Conservation (phyloP, 2,888 invertebrate genomes). For the Mermis nigrescens region DNA sequence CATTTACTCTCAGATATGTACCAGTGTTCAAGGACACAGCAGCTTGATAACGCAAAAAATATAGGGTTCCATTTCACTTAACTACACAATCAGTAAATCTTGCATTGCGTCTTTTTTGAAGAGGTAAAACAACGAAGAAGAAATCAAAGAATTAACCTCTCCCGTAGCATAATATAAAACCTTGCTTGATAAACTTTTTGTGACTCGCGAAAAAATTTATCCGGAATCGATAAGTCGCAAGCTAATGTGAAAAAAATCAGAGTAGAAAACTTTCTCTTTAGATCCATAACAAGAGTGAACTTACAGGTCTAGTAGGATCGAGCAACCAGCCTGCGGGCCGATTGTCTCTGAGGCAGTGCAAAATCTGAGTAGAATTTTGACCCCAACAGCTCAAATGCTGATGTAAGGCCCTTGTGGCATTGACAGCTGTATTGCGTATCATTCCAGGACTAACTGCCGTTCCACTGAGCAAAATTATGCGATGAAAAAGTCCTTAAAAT, state of each 20-base stretch:
- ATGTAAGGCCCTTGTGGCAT: conserved; percentile 29
- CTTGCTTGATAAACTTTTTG: too few species aligned
- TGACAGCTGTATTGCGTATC: conserved; percentile 27
- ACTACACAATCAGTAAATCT: too few species aligned
- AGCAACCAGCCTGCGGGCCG: conserved; percentile 26
- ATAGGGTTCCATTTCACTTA: too few species aligned
- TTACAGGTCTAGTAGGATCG: conserved; percentile 18
- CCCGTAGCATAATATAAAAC: too few species aligned
- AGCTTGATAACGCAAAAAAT: too few species aligned
- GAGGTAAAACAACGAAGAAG: too few species aligned
- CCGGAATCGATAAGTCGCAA: not conserved
- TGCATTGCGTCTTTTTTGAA: too few species aligned
- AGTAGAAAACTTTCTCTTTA: not conserved
- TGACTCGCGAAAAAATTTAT: too few species aligned
- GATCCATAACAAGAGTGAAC: too few species aligned
- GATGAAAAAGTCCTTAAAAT: conserved; percentile 11
- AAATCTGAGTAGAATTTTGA: conserved; percentile 25
- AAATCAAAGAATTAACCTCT: too few species aligned
- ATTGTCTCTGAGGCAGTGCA: conserved; percentile 27
- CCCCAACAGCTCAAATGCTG: conserved; percentile 15
- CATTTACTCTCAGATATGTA: too few species aligned
- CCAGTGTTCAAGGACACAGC: too few species aligned
- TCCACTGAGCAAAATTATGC: conserved; percentile 27
- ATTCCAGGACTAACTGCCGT: conserved; percentile 28
- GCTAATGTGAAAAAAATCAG: not conserved